phyloP scores from a whole-genome alignment of 2,888 invertebrate species.

The Thecocarcelia acutangulata region DNA sequence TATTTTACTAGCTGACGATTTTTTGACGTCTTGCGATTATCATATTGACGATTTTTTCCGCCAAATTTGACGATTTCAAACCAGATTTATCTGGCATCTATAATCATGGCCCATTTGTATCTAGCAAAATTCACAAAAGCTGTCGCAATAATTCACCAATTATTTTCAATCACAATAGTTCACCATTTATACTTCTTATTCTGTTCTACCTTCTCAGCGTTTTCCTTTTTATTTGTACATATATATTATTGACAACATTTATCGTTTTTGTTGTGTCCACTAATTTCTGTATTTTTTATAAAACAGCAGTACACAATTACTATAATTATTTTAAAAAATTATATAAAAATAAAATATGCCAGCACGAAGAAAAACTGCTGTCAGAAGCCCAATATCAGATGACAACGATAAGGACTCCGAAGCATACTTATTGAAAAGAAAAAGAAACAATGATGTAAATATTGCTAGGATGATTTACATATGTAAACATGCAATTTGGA shows the following conservation, averaged over 20 bases:
- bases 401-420: slow-evolving; percentile 73
- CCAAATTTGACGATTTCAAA: no score
- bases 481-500: no score
- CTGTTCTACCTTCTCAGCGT: neutral
- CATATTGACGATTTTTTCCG: no score
- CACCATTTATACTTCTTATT: neutral
- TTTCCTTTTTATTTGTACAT: neutral
- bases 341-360: slow-evolving; percentile 74
- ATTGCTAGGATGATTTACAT: neutral
- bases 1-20: no score
- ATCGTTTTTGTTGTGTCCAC: neutral
- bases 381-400: slow-evolving; percentile 74
- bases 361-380: slow-evolving; percentile 76
- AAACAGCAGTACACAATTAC: no score
- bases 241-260: slow-evolving; percentile 2
- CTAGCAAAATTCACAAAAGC: no score
- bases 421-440: slow-evolving; percentile 78
- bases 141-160: no score
- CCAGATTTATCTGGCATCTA: no score
- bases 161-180: neutral
- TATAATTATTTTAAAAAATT: no score
- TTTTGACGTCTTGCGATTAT: no score
- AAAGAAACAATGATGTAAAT: slow-evolving; percentile 80
- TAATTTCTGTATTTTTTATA: no score
- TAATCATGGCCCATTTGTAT: no score